A percentile compares a stretch with the other conserved stretches of the same genome.
phyloP scores from a whole-genome alignment of 2,797 vertebrate species.

The Pempheris klunzingeri region DNA sequence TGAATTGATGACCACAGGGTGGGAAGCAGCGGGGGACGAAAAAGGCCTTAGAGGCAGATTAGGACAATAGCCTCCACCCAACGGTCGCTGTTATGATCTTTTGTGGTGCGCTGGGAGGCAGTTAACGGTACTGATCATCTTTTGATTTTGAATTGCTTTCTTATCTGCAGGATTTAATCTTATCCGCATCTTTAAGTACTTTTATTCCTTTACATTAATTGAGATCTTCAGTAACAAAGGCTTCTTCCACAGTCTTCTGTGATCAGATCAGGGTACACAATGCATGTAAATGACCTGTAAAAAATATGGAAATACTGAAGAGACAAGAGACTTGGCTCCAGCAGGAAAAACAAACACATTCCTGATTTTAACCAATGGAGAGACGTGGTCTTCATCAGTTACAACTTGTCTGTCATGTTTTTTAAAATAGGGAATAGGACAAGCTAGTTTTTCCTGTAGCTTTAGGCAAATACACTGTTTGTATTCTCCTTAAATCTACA shows the following conservation, averaged over 20 bases:
- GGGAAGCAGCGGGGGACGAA: conserved; percentile 57
- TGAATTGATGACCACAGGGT: conserved; percentile 66
- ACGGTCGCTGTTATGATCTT: conserved; percentile 52
- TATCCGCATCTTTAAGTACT: background rate
- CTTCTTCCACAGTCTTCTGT: conserved; percentile 8
- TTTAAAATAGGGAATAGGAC: background rate
- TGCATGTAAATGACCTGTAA: conserved; percentile 19
- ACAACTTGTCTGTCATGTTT: conserved; percentile 1
- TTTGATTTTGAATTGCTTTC: conserved; percentile 25
- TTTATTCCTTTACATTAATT: background rate
- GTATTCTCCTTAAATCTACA: background rate
- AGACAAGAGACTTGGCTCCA: background rate
- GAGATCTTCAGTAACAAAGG: background rate
- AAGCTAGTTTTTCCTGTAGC: background rate
- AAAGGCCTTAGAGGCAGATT: conserved; percentile 54
- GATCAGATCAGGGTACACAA: background rate
- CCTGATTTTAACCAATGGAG: background rate
- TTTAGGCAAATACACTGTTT: conserved; percentile 16
- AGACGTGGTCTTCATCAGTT: background rate
- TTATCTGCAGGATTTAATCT: conserved; percentile 3
- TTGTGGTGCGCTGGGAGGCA: conserved; percentile 51
- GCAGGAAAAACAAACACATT: background rate
- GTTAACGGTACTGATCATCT: conserved; percentile 43
- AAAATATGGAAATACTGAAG: background rate
- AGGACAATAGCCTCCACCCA: conserved; percentile 51